Base-by-base conservation (phyloP, 2,888 invertebrate species). In the Dryobota labecula region DNA sequence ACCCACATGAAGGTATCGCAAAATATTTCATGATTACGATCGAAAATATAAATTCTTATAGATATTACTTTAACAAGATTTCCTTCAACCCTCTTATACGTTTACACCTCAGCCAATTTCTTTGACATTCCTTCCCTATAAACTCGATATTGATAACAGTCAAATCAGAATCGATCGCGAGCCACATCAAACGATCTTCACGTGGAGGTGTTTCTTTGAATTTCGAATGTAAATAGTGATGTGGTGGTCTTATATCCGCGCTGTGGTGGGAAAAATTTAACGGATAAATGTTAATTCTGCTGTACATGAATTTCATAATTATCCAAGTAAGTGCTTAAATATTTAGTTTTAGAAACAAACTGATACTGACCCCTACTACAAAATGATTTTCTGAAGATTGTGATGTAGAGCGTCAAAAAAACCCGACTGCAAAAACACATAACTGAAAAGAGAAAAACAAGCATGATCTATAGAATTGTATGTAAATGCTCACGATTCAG, bases 141-240 rank as follows among this genome's bases (percentile, higher is more conserved):
- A 70, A 45, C 71, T 78, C 51, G 70, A 69, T 79, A 69, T 83
- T 69, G 84, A 84, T 70, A 72, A 61, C 61, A 73, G 66, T 78
- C 62, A 67, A 76, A 82, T 74, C 68, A 58, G 61, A 76, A 84
- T 82, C 76, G 76, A 77, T 73, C 36, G 49, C 63, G 64, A 33
- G 53, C 56, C 65, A 80, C 70, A 78, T 82, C 83, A 83, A 83
- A 83, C 83, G 70, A 76, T 76, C 66, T 71, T 65, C 72, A 38
- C 47, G 70, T 27, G 11, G 67, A 79, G 73, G 82, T 84, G 79
- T 79, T 58, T 68, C 78, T 75, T 73, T 60, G 78, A 72, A 78
- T 58, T 72, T 72, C 33, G 33, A 79, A 70, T 60, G 69, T 57
- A 33, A 57, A 70, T 76, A 84, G 82, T 75, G 79, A 79, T 78